Base-by-base conservation (phyloP, 2,797 vertebrate species). In the Anabacerthia variegaticeps region DNA sequence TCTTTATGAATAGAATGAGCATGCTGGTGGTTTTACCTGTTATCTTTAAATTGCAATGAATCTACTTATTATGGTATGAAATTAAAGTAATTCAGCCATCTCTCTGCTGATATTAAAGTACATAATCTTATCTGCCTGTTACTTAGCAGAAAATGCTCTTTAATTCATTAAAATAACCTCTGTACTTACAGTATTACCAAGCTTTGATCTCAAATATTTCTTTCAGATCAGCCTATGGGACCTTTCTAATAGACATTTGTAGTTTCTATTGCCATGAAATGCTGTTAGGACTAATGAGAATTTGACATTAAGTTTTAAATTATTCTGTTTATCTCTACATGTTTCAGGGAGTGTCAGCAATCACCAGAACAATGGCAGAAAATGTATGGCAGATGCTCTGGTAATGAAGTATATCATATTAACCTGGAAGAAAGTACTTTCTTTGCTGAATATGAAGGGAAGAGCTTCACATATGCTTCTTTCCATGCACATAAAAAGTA, bases 401-500 rank as follows among this genome's bases (percentile, higher is more conserved):
- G 99, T 93, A 99, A 99, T 48, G 99, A 99, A 98, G 99, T 99
- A 41, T 99, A 99, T 97, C 99, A 99, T 97, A 99, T 99, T 96
- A 98, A 98, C 79, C 96, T 99, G 96, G 98, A 98, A 89, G 99
- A 99, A 98, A 99, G 99, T 97, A 99, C 99, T 85, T 99, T 99
- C 97, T 99, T 99, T 94, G 99, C 99, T 76, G 99, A 99, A 94
- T 99, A 99, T 36, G 99, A 99, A 69, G 99, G 99, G 69, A 99
- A 99, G 96, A 99, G 99, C 97, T 99, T 99, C 96, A 99, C 99
- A 14, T 99, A 99, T 44, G 99, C 99, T 69, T 99, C 99, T 93
- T 99, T 99, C 89, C 99, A 99, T 85, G 99, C 99, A 32, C 99
- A 99, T 97, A 99, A 99, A 97, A 99, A 99, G 99, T 99, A 98